phyloP scores from a whole-genome alignment of 1,140 invertebrate genomes.

The Zaprionus africanus region DNA sequence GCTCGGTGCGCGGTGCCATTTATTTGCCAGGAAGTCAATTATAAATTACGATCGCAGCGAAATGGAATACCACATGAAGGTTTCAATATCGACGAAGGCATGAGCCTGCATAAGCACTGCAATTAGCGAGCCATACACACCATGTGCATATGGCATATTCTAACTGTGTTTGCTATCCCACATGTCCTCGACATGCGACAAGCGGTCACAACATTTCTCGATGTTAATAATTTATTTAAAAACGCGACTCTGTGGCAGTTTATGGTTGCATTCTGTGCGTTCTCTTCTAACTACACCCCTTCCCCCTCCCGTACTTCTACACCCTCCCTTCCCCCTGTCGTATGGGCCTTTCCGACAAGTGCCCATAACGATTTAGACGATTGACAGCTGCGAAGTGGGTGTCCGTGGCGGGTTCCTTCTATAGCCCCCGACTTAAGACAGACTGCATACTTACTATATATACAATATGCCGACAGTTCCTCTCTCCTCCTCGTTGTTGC shows the following conservation, averaged over 20 bases:
- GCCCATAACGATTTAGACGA: slow-evolving; percentile 73
- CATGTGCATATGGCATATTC: background rate
- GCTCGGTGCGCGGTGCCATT: slow-evolving; percentile 44
- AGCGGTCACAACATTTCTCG: slow-evolving; percentile 66
- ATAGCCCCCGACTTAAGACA: background rate
- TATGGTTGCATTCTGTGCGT: no score
- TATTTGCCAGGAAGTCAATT: slow-evolving; percentile 61
- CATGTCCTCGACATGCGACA: slow-evolving; percentile 16
- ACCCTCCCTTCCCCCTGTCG: background rate
- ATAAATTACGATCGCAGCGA: slow-evolving; percentile 48
- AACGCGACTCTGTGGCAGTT: slow-evolving; percentile 61
- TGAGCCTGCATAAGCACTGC: background rate
- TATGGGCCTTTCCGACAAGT: slow-evolving; percentile 52
- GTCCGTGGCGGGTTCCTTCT: slow-evolving; percentile 49
- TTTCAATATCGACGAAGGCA: background rate
- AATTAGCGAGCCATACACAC: background rate
- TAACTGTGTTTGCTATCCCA: slow-evolving; percentile 14
- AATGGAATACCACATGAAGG: slow-evolving; percentile 7
- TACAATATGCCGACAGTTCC: slow-evolving; percentile 55
- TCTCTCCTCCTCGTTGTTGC: slow-evolving; percentile 20
- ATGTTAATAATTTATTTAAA: slow-evolving; percentile 73
- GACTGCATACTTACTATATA: background rate
- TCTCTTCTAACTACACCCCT: no score
- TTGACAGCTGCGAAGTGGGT: slow-evolving; percentile 76
- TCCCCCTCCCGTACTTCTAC: background rate